Percentiles rank a stretch among this genome's conserved stretches.
These are phyloP conservation scores for Nyctibius bracteatus DNA, from an alignment of 2,113 vertebrate species.

Conservation along the genomic window DNA sequence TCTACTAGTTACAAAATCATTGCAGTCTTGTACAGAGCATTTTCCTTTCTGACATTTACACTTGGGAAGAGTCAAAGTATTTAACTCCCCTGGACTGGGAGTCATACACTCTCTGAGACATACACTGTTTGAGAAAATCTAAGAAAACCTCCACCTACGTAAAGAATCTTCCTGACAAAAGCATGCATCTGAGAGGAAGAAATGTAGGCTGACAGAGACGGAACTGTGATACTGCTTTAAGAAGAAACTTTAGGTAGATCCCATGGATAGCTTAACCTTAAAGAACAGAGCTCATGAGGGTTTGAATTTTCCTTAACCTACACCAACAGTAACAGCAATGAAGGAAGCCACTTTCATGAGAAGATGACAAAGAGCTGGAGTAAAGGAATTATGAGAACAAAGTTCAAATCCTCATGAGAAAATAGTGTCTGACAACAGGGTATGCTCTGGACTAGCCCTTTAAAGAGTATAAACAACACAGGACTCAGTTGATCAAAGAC, in stretches of 20 bases:
- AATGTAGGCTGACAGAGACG: background rate
- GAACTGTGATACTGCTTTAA: background rate
- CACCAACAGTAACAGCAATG: background rate
- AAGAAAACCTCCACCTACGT: background rate
- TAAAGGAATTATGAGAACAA: slow-evolving; percentile 25
- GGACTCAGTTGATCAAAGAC: slow-evolving; percentile 26
- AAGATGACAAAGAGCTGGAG: slow-evolving; percentile 28
- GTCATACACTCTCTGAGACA: too few relatives aligned
- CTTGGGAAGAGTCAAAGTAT: background rate
- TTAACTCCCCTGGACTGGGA: background rate
- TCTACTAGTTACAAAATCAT: background rate
- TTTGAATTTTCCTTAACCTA: background rate
- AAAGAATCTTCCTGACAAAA: background rate
- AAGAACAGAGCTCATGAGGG: background rate
- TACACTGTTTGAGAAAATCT: background rate
- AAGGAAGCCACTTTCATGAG: slow-evolving; percentile 8
- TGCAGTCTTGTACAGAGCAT: background rate
- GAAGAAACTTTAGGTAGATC: background rate
- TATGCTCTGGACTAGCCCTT: background rate
- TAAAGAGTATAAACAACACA: background rate
- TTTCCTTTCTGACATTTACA: background rate
- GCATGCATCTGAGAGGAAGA: background rate
- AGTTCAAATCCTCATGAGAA: background rate
- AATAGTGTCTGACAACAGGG: background rate
- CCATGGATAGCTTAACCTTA: background rate